A percentile compares a stretch with the other conserved stretches of the same genome.
Conservation (phyloP, 2,888 invertebrate species). For the Drosophila paracracens region DNA sequence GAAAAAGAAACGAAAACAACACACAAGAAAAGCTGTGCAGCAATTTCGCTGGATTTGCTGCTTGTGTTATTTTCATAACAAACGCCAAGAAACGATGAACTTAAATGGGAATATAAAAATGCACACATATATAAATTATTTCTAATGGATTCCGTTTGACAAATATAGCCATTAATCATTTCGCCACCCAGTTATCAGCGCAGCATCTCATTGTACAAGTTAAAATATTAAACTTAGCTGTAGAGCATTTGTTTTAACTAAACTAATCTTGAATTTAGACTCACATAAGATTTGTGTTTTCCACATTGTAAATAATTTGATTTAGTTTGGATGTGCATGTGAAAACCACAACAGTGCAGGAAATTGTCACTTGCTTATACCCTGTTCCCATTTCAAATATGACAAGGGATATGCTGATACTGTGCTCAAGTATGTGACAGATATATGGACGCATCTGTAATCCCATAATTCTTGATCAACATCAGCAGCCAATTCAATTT, state of each 20-base stretch:
- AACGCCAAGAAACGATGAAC: conserved; percentile 22
- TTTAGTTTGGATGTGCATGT: neutral
- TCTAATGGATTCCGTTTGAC: conserved; percentile 17
- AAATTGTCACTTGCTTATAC: neutral
- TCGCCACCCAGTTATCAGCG: neutral
- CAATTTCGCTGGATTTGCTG: conserved; percentile 9
- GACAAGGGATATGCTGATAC: neutral
- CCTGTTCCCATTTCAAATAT: neutral
- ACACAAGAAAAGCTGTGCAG: conserved; percentile 3
- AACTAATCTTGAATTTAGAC: neutral
- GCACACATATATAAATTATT: neutral
- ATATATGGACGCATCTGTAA: neutral
- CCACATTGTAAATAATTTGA: neutral
- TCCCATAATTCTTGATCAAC: neutral
- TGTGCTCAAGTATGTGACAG: neutral
- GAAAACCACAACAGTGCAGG: neutral
- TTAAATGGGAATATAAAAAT: conserved; percentile 17
- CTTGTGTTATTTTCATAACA: conserved; percentile 24
- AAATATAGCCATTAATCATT: conserved; percentile 44
- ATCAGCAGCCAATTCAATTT: neutral
- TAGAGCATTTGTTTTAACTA: neutral
- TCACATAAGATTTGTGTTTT: neutral
- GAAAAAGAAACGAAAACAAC: conserved; percentile 6
- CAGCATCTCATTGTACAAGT: neutral
- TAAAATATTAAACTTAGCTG: neutral